A percentile compares a stretch with the other conserved stretches of the same genome.
Evolutionary conservation across 2,113 vertebrate genomes (phyloP).

Genomic region (Equus quagga): DNA sequence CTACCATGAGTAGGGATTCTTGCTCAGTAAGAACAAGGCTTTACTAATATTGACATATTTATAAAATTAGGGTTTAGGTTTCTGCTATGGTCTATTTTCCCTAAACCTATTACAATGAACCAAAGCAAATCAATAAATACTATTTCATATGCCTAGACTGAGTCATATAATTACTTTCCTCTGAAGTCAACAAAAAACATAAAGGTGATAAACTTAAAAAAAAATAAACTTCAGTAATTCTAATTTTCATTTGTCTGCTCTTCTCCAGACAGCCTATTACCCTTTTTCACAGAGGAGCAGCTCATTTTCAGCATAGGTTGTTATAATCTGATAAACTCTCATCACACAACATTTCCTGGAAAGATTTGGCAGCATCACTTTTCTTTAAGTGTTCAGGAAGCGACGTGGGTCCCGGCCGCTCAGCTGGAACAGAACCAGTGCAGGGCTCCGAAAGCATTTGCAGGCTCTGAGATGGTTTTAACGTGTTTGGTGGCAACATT

Average conservation of each 20-base stretch:
- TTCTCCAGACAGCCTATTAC: background rate
- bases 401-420: background rate
- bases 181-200: background rate
- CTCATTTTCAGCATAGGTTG: background rate
- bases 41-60: background rate
- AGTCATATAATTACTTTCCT: background rate
- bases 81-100: background rate
- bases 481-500: background rate
- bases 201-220: background rate
- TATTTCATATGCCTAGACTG: background rate
- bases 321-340: background rate
- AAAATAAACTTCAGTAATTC: background rate
- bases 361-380: background rate
- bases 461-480: background rate
- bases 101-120: background rate
- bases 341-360: conserved; percentile 31
- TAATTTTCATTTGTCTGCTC: background rate
- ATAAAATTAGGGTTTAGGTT: background rate
- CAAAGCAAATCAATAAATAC: background rate
- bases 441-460: background rate
- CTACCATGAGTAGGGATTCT: background rate
- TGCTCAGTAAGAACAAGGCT: background rate
- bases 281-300: background rate
- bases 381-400: background rate
- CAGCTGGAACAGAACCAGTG: background rate